Evolutionary conservation across 1,140 invertebrate genomes (phyloP), one percentile per base, ranked within the genome.

Genomic region (Gryon sp.): DNA sequence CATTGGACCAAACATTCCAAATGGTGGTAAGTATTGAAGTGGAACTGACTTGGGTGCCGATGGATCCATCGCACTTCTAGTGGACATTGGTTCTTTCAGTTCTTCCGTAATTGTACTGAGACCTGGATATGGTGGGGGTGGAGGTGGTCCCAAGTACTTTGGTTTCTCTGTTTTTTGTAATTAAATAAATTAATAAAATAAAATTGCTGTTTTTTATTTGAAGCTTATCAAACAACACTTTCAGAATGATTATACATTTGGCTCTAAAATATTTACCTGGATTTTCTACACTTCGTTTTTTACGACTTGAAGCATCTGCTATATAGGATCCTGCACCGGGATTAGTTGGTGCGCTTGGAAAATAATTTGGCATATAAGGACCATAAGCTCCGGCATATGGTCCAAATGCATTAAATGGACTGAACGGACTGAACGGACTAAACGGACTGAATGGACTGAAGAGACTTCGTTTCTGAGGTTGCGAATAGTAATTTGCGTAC

Each of bases 101-200:
- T 84, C 82, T 63, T 83, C 82, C 2, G 80, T 30, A 46, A 84
- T 86, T 6, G 83, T 68, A 22, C 46, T 66, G 6, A 84, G 76
- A 14, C 76, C 79, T 18, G 84, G 81, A 62, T 85, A 87, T 11
- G 80, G 14, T 11, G 81, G 80, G 11, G 77, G 79, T 9, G 79
- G 80, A 12, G 77, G 79, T 9, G 79, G 76, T 9, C 65, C 76
- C 4, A 77, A 4, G 34, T 52, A 34, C 22, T 76, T 80, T 3
- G 53, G n/a, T 2, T 22, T 45, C 55, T 4, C 20, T 20, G 7
- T 11, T 19, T 41, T 41, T 19, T 19, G 15, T 18, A 11, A 18
- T 3, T 28, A 18, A 14, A 34, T 34, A 9, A 32, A 53, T 16
- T 41, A 9, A 26, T 22, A 7, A 18, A 26, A 40, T 20, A 4